Evolutionary conservation across 2,888 invertebrate species (phyloP), one percentile per base, ranked within the genome.

Genomic region (Atrina japonica): DNA sequence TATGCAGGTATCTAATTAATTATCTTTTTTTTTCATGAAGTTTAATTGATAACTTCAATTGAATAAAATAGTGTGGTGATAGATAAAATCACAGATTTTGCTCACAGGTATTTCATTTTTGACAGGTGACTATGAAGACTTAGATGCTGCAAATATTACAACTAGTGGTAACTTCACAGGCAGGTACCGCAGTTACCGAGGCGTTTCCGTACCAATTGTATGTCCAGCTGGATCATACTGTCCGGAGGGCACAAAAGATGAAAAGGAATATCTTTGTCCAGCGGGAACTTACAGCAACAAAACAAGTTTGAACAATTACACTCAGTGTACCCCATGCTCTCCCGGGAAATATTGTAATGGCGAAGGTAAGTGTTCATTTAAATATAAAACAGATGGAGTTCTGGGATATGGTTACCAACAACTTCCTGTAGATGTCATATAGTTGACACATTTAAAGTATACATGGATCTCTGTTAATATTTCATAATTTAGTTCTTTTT

Each of bases 151-250:
- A 9, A 88, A 88, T 49, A 66, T 80, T 3, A 84, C 85, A 14
- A 77, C 80, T 2, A 75, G 77, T 66, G 87, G 86, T 7, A 87
- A 87, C 76, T 87, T 83, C 73, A 83, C 82, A 21, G 82, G 87
- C 14, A 76, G 85, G 21, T 87, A 84, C 68, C 78, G 86, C 52
- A 86, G 85, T 66, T 86, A 86, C 73, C 70, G 85, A 61, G 89
- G 88, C 9, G 89, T 89, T 23, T 80, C 83, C 9, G 83, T 88
- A 29, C 88, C 89, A 0, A 79, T 80, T 0, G 56, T 65, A 16
- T 89, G 89, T 70, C 88, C 88, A 27, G 70, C 78, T 14, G 89
- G 89, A 2, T 87, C 87, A 6, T 88, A 86, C 75, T 89, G 89
- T 68, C 88, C 87, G 1, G 65, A 67, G 7, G 80, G 84, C 6